Evolutionary conservation across 2,797 vertebrate genomes (phyloP).

Genomic region (Loriculus beryllinus): DNA sequence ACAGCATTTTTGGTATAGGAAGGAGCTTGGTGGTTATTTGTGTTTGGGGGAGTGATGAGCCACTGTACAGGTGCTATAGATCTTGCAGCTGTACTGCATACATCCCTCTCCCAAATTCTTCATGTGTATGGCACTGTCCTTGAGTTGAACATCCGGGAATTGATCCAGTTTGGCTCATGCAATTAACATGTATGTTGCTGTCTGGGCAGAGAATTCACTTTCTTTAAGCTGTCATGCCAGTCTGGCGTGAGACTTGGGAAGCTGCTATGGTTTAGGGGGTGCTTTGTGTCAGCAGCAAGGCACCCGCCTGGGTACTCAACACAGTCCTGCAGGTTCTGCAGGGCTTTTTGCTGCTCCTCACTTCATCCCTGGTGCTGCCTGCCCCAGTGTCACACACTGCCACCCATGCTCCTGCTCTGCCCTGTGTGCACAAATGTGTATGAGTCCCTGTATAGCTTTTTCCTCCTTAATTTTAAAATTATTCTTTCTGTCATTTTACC

Average conservation of each 20-base stretch:
- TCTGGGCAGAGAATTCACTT: accelerated
- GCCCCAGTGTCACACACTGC: accelerated
- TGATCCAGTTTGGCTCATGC: neutral
- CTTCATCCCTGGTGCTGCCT: neutral
- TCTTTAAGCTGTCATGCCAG: neutral
- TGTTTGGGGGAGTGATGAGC: neutral
- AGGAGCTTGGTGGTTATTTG: neutral
- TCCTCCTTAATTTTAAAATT: neutral
- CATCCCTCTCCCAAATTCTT: accelerated
- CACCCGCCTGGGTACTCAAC: accelerated
- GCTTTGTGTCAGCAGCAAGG: neutral
- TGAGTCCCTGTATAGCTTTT: neutral
- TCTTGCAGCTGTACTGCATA: accelerated
- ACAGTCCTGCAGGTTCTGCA: accelerated
- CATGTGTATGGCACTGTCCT: neutral
- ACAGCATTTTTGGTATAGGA: neutral
- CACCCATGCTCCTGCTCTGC: accelerated
- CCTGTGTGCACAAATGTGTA: accelerated
- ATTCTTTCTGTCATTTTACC: neutral
- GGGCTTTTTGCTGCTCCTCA: neutral
- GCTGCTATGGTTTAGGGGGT: neutral
- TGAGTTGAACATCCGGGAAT: neutral
- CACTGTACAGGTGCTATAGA: accelerated
- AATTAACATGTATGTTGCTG: accelerated
- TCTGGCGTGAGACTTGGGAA: neutral